A percentile compares a stretch with the other conserved stretches of the same genome.
Conservation (phyloP, 2,797 vertebrate species). For the Tenualosa thibaudeaui region DNA sequence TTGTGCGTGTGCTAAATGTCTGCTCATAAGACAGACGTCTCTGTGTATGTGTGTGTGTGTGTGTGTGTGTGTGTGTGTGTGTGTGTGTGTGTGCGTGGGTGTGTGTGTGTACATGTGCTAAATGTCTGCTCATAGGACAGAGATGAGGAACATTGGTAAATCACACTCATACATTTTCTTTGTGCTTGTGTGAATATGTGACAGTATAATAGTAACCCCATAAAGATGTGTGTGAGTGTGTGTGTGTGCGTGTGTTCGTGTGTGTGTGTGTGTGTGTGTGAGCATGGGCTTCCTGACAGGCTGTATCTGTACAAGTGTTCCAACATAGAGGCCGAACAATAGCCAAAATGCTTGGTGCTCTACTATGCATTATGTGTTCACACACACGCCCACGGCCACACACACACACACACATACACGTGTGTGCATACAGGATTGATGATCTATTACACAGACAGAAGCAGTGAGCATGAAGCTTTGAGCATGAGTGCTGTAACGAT, state of each 20-base stretch:
- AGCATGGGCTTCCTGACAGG: background rate
- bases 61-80: too few relatives aligned
- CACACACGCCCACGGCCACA: background rate
- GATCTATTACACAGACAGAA: background rate
- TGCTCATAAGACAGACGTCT: too few relatives aligned
- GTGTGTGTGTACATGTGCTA: background rate
- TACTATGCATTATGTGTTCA: background rate
- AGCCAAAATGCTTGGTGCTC: background rate
- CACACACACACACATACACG: background rate
- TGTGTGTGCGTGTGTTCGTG: background rate
- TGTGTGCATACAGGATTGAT: background rate
- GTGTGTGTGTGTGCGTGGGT: background rate
- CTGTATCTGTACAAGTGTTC: too few relatives aligned
- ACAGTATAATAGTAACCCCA: background rate
- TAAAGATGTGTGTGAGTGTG: background rate
- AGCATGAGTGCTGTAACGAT: background rate
- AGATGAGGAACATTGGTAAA: background rate
- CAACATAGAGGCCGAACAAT: background rate
- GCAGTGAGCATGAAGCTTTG: too few relatives aligned
- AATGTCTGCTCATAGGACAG: background rate
- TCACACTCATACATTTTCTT: background rate
- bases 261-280: conserved; percentile 14
- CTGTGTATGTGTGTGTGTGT: too few relatives aligned
- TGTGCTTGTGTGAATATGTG: background rate
- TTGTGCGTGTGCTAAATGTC: too few relatives aligned